phyloP scores from a whole-genome alignment of 1,140 invertebrate genomes.

The Muscidifurax raptorellus region DNA sequence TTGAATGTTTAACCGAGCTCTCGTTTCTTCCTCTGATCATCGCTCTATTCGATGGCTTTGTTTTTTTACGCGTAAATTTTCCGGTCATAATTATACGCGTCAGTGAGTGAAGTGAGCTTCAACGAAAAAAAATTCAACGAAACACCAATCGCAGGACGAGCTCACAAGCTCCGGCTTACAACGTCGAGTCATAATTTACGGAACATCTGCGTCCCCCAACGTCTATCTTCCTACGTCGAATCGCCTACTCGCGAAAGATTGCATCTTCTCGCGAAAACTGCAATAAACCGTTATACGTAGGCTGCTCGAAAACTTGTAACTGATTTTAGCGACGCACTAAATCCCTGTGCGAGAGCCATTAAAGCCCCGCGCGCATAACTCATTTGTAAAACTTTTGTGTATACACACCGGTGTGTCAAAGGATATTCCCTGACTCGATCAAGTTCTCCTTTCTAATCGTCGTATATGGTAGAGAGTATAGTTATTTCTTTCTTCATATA shows the following conservation, averaged over 20 bases:
- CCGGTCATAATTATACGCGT: too few relatives aligned
- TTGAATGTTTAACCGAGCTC: too few relatives aligned
- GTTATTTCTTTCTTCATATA: too few relatives aligned
- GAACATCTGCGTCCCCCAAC: background rate
- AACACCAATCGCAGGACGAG: background rate
- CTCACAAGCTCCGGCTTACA: background rate
- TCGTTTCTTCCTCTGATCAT: too few relatives aligned
- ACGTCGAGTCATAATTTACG: background rate
- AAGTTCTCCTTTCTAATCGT: too few relatives aligned
- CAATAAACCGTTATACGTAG: background rate
- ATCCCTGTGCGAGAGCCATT: slow-evolving; percentile 3
- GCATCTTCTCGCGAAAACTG: background rate
- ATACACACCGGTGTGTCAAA: background rate
- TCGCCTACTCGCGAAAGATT: background rate
- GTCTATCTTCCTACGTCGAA: background rate
- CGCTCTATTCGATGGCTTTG: too few relatives aligned
- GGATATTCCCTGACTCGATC: too few relatives aligned
- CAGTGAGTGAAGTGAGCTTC: too few relatives aligned
- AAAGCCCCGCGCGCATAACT: slow-evolving; percentile 14
- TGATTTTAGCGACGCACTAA: slow-evolving; percentile 24
- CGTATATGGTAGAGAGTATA: too few relatives aligned
- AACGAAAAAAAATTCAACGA: background rate
- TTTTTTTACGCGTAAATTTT: too few relatives aligned
- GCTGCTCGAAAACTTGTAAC: slow-evolving; percentile 3
- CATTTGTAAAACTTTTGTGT: slow-evolving; percentile 11